These are phyloP conservation scores for Erebia ligea DNA, from an alignment of 2,888 invertebrate genomes.

Conservation along the genomic window DNA sequence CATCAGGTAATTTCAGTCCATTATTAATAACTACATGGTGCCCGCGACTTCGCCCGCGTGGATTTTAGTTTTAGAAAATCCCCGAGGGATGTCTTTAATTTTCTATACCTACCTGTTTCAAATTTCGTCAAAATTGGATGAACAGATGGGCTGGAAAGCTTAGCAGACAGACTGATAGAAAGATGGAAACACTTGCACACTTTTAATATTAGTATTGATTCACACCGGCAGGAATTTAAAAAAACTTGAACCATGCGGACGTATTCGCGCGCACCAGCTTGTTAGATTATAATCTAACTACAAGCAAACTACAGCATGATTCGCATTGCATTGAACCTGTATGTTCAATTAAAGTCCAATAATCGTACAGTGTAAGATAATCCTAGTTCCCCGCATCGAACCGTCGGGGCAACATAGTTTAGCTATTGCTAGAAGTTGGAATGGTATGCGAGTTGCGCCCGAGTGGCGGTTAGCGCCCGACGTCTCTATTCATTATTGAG, in stretches of 20 bases:
- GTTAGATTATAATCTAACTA: conserved; percentile 6
- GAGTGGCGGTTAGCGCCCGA: conserved; percentile 70
- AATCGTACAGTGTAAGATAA: conserved; percentile 19
- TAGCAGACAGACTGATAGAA: no score
- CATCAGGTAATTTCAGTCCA: neutral
- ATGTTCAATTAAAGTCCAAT: conserved; percentile 23
- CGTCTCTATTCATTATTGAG: conserved; percentile 80
- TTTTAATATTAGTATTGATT: no score
- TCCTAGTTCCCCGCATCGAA: conserved; percentile 51
- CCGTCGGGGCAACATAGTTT: conserved; percentile 60
- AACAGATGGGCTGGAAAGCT: no score
- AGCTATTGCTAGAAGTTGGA: conserved; percentile 62
- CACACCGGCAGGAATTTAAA: no score
- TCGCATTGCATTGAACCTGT: conserved; percentile 11
- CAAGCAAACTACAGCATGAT: neutral
- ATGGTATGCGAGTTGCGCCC: conserved; percentile 69
- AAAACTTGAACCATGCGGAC: no score
- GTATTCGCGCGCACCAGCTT: no score
- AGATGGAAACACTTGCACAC: no score
- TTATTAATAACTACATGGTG: neutral
- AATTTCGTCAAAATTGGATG: no score
- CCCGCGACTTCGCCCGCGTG: no score
- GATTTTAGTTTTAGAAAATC: no score
- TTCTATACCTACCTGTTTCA: no score
- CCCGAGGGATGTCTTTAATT: no score